Conservation (phyloP, 2,888 invertebrate genomes). For the Mesoligia furuncula region DNA sequence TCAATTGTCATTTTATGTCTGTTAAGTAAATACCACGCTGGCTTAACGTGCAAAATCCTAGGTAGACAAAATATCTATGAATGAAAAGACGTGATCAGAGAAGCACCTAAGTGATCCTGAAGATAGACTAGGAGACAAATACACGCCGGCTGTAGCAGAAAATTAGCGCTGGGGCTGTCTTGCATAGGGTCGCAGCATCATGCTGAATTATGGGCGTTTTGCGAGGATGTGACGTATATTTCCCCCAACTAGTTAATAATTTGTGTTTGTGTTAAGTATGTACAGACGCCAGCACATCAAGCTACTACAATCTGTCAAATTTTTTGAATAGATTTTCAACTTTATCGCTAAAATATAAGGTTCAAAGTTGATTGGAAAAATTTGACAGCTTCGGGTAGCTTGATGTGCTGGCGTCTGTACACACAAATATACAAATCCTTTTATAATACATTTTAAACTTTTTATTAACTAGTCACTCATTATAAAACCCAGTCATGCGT, state of each 20-base stretch:
- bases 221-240: not conserved
- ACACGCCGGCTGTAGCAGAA: not conserved
- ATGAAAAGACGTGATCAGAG: not conserved
- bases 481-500: not conserved
- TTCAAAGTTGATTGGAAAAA: too few relatives aligned
- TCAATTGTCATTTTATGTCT: too few relatives aligned
- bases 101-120: not conserved
- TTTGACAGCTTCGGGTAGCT: too few relatives aligned
- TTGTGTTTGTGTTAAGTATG: too few relatives aligned
- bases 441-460: not conserved
- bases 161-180: not conserved
- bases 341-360: too few relatives aligned
- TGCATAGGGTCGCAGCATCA: not conserved
- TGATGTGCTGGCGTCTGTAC: too few relatives aligned
- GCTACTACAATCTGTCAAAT: too few relatives aligned
- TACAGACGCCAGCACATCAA: too few relatives aligned
- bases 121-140: not conserved
- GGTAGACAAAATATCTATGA: too few relatives aligned
- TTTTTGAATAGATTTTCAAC: too few relatives aligned
- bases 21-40: too few relatives aligned
- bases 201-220: not conserved
- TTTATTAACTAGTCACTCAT: not conserved
- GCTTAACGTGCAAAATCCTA: not conserved
- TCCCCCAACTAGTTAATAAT: not conserved
- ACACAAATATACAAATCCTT: too few relatives aligned